Evolutionary conservation across 2,797 vertebrate species (phyloP), one percentile per base, ranked within the genome.

Genomic region (Tadarida brasiliensis): DNA sequence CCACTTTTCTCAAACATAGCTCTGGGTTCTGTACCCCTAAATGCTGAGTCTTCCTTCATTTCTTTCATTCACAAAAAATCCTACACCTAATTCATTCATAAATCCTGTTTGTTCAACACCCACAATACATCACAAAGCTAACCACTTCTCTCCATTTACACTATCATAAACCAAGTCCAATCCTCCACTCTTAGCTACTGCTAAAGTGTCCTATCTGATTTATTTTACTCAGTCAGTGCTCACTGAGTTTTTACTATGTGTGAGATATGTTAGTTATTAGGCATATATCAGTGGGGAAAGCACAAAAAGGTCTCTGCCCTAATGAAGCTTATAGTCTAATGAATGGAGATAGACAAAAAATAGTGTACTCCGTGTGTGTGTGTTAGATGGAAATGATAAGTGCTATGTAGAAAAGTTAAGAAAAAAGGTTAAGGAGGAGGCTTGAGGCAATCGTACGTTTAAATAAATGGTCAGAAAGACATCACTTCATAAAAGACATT

Each of bases 381-480:
- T 93, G n/a, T 87, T 49, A 49, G 73, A 35, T 39, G 47, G 44
- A 90, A 24, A 19, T 65, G n/a, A 19, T 56, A 63, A 80, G 16
- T 67, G 1, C 2, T 33, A 16, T 30, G 44, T 54, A 93, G 26
- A 30, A 85, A 91, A 65, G 71, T 67, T 61, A 88, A 88, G 6
- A 22, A 47, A 92, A 94, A 8, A 16, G 14, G 6, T 35, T 39
- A 67, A 77, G 35, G 30, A 81, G 8, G 49, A 39, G 6, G 6
- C 22, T 61, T 68, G 24, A 28, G 26, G 71, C 54, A 88, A 5
- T 44, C 65, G 22, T 71, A 67, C 24, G 76, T 78, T 93, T 67
- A 87, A 94, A 54, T n/a, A 59, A 93, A 92, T 86, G 6, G 3
- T 81, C 15, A 59, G 47, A 90, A 95, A 54, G 35, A 30, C 4